Percentiles rank a stretch among this genome's conserved stretches.
Evolutionary conservation across 2,113 vertebrate species (phyloP).

Genomic region (Eretmochelys imbricata): DNA sequence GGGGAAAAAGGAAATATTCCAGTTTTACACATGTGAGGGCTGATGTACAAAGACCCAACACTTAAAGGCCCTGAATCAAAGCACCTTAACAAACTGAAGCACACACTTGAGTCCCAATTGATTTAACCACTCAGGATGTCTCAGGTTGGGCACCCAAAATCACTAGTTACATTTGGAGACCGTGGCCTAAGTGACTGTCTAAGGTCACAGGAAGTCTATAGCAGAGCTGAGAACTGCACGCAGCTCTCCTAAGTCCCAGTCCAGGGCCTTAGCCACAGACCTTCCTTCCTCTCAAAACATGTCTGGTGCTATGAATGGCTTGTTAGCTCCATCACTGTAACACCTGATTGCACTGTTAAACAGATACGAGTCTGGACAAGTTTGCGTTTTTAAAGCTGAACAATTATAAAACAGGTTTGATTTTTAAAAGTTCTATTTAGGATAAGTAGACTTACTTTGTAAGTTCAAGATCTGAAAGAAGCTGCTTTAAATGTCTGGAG

Average conservation of each 20-base stretch:
- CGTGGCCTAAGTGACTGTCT: background rate
- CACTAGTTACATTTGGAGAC: background rate
- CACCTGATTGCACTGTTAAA: background rate
- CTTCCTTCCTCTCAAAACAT: background rate
- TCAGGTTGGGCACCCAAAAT: background rate
- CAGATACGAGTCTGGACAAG: background rate
- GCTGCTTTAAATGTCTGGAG: constrained; percentile 95
- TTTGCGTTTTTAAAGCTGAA: background rate
- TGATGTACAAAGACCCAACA: background rate
- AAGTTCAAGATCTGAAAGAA: constrained; percentile 95
- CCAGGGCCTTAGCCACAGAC: background rate
- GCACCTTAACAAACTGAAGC: background rate
- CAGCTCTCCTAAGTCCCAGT: background rate
- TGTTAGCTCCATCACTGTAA: background rate
- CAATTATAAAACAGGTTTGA: background rate
- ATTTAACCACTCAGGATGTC: background rate
- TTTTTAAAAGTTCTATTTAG: background rate
- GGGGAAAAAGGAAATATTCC: background rate
- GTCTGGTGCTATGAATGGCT: background rate
- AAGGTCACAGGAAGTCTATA: background rate
- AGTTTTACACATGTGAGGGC: background rate
- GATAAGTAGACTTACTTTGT: constrained; percentile 87
- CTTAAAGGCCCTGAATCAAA: background rate
- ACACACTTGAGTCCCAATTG: fast-evolving
- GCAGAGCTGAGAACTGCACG: background rate